These are phyloP conservation scores for Drosophila elegans DNA, from an alignment of 1,140 invertebrate genomes.

Conservation along the genomic window DNA sequence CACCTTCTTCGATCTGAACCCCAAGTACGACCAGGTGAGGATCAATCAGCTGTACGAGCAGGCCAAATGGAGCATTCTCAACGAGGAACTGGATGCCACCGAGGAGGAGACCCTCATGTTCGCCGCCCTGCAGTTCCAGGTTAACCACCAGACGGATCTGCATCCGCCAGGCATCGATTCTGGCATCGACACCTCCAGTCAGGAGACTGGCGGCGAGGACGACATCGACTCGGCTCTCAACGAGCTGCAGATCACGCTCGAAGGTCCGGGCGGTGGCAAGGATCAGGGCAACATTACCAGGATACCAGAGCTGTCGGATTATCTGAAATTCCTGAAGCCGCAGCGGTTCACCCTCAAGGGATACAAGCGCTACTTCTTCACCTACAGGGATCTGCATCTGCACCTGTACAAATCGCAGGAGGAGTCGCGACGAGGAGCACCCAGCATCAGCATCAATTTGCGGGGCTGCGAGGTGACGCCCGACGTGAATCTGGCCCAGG, in stretches of 20 bases:
- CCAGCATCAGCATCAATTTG: constrained; percentile 89
- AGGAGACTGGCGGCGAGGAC: constrained; percentile 84
- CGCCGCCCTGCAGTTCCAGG: constrained; percentile 98
- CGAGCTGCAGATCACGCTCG: constrained; percentile 93
- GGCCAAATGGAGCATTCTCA: constrained; percentile 98
- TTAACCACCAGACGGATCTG: constrained; percentile 93
- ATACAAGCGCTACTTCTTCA: constrained; percentile 95
- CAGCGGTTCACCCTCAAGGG: constrained; percentile 95
- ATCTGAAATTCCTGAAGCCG: constrained; percentile 94
- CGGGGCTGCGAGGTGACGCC: constrained; percentile 98
- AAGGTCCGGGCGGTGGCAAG: constrained; percentile 88
- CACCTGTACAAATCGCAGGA: constrained; percentile 87
- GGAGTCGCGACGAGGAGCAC: constrained; percentile 88
- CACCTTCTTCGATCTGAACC: constrained; percentile 97
- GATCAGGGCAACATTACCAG: constrained; percentile 91
- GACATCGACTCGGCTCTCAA: constrained; percentile 96
- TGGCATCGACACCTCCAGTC: constrained; percentile 63
- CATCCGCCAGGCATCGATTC: constrained; percentile 87
- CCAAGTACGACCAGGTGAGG: constrained; percentile 96
- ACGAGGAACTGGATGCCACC: constrained; percentile 99
- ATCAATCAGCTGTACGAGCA: constrained; percentile 99
- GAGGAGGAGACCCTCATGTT: constrained; percentile 99
- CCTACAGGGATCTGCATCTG: constrained; percentile 92
- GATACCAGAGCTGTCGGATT: constrained; percentile 94
- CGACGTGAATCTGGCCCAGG: constrained; percentile 96